Percentiles rank a stretch among this genome's conserved stretches.
phyloP scores from a whole-genome alignment of 1,140 invertebrate species.

The Hetaerina americana region DNA sequence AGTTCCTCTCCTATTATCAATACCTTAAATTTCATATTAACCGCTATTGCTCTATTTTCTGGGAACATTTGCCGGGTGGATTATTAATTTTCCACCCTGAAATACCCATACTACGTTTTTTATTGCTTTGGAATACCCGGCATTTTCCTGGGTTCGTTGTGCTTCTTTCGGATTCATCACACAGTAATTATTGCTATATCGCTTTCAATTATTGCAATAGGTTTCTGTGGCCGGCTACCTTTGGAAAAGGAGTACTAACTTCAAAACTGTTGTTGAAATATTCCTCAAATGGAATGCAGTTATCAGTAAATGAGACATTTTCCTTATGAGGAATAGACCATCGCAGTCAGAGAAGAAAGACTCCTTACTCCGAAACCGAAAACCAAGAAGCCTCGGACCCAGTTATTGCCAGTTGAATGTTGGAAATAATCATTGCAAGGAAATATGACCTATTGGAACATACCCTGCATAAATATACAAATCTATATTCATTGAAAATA shows the following conservation, averaged over 20 bases:
- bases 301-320: too few species aligned
- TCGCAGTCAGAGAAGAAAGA: too few species aligned
- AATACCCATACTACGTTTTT: background rate
- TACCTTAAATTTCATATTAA: background rate
- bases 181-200: background rate
- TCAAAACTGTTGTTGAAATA: too few species aligned
- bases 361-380: background rate
- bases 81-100: background rate
- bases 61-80: background rate
- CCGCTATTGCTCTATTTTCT: background rate
- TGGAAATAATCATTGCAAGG: background rate
- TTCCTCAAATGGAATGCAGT: too few species aligned
- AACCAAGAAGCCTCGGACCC: background rate
- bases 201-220: background rate
- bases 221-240: background rate
- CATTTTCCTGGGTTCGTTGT: background rate
- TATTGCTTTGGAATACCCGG: slow-evolving; percentile 6
- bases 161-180: background rate
- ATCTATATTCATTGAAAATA: background rate
- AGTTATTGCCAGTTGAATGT: background rate
- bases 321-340: too few species aligned
- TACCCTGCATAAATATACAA: background rate
- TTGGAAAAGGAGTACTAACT: too few species aligned
- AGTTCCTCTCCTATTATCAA: background rate
- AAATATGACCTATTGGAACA: background rate